These are phyloP conservation scores for Sipha flava DNA, from an alignment of 1,140 invertebrate species.

Conservation along the genomic window DNA sequence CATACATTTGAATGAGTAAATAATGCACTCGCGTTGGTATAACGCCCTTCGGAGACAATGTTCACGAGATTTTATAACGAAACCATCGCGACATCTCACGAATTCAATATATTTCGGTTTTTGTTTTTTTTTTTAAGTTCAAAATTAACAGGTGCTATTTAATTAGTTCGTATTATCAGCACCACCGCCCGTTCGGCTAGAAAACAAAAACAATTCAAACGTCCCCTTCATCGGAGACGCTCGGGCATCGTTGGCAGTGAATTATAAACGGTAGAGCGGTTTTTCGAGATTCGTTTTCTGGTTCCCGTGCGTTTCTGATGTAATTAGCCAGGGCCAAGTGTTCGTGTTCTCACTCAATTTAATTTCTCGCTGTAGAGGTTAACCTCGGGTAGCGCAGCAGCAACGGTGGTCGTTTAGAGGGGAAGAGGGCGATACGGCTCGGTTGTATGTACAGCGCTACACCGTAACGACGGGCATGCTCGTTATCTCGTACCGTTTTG, in stretches of 20 bases:
- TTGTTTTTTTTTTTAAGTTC: no score
- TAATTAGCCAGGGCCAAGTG: slow-evolving; percentile 7
- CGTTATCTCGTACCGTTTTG: not conserved
- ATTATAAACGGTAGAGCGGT: slow-evolving; percentile 1
- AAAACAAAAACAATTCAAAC: no score
- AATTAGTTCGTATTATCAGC: no score
- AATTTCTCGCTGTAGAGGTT: not conserved
- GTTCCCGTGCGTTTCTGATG: slow-evolving; percentile 5
- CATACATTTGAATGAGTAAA: no score
- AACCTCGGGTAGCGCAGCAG: not conserved
- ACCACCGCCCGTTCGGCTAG: no score
- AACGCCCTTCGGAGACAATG: no score
- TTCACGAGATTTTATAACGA: no score
- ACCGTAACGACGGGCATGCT: no score
- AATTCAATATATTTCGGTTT: no score
- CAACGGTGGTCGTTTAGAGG: not conserved
- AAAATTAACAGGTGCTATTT: no score
- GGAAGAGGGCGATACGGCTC: not conserved
- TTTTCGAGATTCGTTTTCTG: slow-evolving; percentile 15
- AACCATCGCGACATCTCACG: no score
- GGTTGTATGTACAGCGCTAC: not conserved
- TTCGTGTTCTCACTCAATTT: slow-evolving; percentile 26
- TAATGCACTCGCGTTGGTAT: no score
- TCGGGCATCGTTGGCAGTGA: not conserved
- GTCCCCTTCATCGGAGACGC: not conserved